Percentiles rank a stretch among this genome's conserved stretches.
Evolutionary conservation across 2,888 invertebrate species (phyloP).

Genomic region (Gerosis bhagava): DNA sequence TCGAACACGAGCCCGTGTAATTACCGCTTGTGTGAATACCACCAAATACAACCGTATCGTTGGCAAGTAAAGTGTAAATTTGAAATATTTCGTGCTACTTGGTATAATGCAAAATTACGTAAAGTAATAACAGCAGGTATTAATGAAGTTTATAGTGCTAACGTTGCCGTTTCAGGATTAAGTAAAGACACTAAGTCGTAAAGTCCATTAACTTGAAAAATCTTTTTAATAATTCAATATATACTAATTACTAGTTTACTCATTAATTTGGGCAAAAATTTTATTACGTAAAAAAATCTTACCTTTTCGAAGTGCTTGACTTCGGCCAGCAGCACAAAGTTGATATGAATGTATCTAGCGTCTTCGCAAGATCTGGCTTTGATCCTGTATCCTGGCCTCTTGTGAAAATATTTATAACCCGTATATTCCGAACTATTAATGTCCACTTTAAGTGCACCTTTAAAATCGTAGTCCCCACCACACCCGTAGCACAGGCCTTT

Average conservation of each 20-base stretch:
- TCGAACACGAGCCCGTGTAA: constrained; percentile 24
- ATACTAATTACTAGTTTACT: too few species aligned
- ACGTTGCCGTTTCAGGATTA: not conserved
- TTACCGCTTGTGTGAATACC: constrained; percentile 21
- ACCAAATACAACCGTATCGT: constrained; percentile 15
- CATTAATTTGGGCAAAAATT: too few species aligned
- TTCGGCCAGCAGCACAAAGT: constrained; percentile 83
- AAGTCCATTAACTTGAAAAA: too few species aligned
- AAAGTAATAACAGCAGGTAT: constrained; percentile 19
- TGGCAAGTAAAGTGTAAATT: constrained; percentile 15
- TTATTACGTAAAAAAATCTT: constrained; percentile 39
- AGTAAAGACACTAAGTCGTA: too few species aligned
- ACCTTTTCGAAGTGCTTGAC: constrained; percentile 86
- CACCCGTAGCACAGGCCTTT: constrained; percentile 71
- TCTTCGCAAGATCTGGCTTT: constrained; percentile 80
- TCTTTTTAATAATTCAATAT: too few species aligned
- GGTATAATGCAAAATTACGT: constrained; percentile 12
- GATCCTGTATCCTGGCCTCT: constrained; percentile 62
- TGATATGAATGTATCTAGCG: constrained; percentile 85
- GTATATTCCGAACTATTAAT: constrained; percentile 73
- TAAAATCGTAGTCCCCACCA: constrained; percentile 71
- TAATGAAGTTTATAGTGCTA: constrained; percentile 24
- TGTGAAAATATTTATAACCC: constrained; percentile 73
- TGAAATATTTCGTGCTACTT: not conserved
- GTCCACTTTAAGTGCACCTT: constrained; percentile 69